These are phyloP conservation scores for Scomberomorus guttatus DNA, from an alignment of 2,797 vertebrate species.

Conservation along the genomic window DNA sequence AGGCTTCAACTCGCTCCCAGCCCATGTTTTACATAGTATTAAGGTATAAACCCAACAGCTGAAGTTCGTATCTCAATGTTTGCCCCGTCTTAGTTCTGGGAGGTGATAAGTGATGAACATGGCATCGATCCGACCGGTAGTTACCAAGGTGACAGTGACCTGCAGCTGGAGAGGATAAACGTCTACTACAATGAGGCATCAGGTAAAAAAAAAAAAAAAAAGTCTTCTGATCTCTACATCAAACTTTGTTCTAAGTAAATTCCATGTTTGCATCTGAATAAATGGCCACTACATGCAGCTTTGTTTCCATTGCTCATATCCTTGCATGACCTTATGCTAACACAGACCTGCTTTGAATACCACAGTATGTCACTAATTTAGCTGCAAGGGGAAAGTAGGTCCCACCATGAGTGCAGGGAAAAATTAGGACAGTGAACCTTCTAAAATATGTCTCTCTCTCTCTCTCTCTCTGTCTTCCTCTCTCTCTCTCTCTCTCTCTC, in stretches of 20 bases:
- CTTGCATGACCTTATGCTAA: conserved; percentile 52
- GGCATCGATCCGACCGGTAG: conserved; percentile 95
- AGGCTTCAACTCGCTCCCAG: background rate
- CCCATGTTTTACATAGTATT: background rate
- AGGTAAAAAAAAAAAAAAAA: conserved; percentile 81
- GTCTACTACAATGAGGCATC: conserved; percentile 97
- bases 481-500: conserved; percentile 12
- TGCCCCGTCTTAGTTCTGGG: conserved; percentile 90
- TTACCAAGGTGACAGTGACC: conserved; percentile 95
- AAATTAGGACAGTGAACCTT: conserved; percentile 74
- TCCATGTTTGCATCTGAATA: conserved; percentile 9
- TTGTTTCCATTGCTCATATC: conserved; percentile 24
- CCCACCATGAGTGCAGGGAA: conserved; percentile 43
- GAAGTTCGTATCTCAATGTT: conserved; percentile 4
- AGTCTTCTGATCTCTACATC: no score
- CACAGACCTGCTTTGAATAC: conserved; percentile 43
- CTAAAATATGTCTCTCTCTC: conserved; percentile 56
- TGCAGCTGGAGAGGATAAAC: conserved; percentile 97
- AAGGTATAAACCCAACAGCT: background rate
- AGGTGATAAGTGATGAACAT: conserved; percentile 97
- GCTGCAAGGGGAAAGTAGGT: conserved; percentile 61
- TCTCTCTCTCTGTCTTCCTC: conserved; percentile 9
- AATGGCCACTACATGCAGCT: background rate
- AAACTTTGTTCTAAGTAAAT: conserved; percentile 1
- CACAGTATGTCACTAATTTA: conserved; percentile 40